phyloP scores from a whole-genome alignment of 53 echinoderm and acorn worm species.

The Pentamera pediparva region DNA sequence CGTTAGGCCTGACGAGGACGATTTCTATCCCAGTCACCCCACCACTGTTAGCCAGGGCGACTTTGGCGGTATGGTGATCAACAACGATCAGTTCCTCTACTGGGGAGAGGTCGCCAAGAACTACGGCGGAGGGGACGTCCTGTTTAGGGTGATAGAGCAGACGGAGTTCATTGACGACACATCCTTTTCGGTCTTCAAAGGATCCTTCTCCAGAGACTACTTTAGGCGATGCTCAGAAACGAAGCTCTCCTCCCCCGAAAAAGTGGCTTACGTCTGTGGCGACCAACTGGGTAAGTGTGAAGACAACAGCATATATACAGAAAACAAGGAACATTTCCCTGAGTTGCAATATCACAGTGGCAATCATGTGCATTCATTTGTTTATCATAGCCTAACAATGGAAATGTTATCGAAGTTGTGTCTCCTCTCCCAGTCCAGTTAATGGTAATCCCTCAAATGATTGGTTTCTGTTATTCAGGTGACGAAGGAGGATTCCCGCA shows the following conservation, averaged over 20 bases:
- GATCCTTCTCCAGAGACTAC: constrained; percentile 52
- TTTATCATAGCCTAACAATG: too few relatives aligned
- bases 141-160: constrained; percentile 75
- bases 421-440: too few relatives aligned
- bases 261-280: constrained; percentile 85
- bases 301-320: too few relatives aligned
- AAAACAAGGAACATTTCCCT: too few relatives aligned
- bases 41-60: constrained; percentile 77
- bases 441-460: too few relatives aligned
- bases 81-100: constrained; percentile 94
- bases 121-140: constrained; percentile 41
- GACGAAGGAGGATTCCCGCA: constrained; percentile 66
- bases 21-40: constrained; percentile 68
- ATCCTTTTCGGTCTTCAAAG: constrained; percentile 58
- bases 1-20: constrained; percentile 55
- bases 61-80: constrained; percentile 82
- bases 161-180: constrained; percentile 92
- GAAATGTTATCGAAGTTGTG: too few relatives aligned
- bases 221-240: constrained; percentile 62
- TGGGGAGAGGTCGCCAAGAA: constrained; percentile 62
- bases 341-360: too few relatives aligned
- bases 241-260: constrained; percentile 67
- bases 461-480: too few relatives aligned
- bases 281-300: constrained; percentile 94
- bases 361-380: too few relatives aligned